Conservation (phyloP, 2,888 invertebrate species). For the Rhagonycha lutea region DNA sequence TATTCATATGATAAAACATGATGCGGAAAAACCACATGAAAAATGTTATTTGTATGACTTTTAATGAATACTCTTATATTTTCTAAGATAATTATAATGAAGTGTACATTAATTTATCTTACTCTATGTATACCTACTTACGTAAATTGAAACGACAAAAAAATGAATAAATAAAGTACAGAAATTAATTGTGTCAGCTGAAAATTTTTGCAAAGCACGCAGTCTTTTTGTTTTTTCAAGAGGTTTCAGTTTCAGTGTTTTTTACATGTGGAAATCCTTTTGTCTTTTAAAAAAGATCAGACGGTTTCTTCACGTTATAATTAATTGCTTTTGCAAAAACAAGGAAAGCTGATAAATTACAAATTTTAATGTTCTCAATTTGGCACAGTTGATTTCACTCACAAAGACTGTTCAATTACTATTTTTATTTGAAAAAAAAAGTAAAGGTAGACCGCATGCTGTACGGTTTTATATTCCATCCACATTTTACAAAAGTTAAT, state of each 20-base stretch:
- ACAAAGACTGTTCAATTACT: conserved; percentile 21
- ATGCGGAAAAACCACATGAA: not conserved
- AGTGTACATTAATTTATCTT: conserved; percentile 20
- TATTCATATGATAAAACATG: not conserved
- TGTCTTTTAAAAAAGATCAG: conserved; percentile 24
- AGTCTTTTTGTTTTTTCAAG: conserved; percentile 10
- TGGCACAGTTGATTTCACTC: conserved; percentile 41
- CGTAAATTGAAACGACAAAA: conserved; percentile 16
- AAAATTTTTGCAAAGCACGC: conserved; percentile 12
- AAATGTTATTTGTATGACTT: not conserved
- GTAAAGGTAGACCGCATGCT: conserved; percentile 10
- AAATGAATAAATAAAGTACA: conserved; percentile 13
- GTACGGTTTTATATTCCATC: conserved; percentile 15
- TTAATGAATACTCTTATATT: not conserved
- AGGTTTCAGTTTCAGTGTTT: conserved; percentile 7
- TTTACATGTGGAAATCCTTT: conserved; percentile 22
- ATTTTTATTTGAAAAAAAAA: not conserved
- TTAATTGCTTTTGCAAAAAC: conserved; percentile 43
- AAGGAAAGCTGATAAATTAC: conserved; percentile 43
- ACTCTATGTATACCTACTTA: conserved; percentile 12
- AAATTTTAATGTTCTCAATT: conserved; percentile 42
- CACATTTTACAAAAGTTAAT: conserved; percentile 25
- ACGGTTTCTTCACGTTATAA: conserved; percentile 32
- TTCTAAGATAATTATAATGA: not conserved
- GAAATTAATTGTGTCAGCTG: conserved; percentile 18